Conservation (phyloP, 2,888 invertebrate genomes). For the Sturmia bella region DNA sequence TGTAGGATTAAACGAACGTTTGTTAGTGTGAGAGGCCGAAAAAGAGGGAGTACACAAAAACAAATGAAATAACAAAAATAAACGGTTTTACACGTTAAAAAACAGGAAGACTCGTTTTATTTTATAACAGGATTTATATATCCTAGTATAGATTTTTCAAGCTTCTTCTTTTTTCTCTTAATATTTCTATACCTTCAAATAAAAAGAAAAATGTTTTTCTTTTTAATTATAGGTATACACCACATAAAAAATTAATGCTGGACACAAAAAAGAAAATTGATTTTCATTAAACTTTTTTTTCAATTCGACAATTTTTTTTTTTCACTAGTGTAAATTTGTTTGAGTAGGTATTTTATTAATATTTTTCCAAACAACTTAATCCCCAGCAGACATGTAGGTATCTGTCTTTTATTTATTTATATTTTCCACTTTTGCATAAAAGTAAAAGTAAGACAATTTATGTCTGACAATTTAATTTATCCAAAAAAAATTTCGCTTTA, state of each 20-base stretch:
- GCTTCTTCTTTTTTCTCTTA: conserved; percentile 56
- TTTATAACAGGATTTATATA: conserved; percentile 69
- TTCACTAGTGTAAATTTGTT: not conserved
- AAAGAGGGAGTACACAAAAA: conserved; percentile 59
- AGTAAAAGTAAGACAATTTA: not conserved
- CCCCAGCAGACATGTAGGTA: conserved; percentile 36
- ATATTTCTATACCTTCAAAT: conserved; percentile 44
- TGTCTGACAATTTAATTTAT: too few relatives aligned
- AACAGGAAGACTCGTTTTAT: conserved; percentile 70
- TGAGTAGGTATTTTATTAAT: not conserved
- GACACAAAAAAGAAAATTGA: too few relatives aligned
- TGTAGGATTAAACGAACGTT: conserved; percentile 11
- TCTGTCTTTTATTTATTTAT: not conserved
- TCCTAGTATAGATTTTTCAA: conserved; percentile 69
- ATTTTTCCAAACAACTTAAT: not conserved
- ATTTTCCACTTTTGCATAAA: not conserved
- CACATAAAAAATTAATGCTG: too few relatives aligned
- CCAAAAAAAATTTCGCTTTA: too few relatives aligned
- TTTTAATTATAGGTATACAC: not conserved
- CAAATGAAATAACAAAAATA: conserved; percentile 57
- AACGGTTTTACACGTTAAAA: conserved; percentile 65
- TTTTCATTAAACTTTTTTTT: too few relatives aligned
- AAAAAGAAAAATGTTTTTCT: conserved; percentile 3
- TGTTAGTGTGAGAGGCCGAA: conserved; percentile 36
- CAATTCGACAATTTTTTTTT: not conserved